Evolutionary conservation across 2,888 invertebrate genomes (phyloP), one percentile per base, ranked within the genome.

Genomic region (Epirrhoe alternata): DNA sequence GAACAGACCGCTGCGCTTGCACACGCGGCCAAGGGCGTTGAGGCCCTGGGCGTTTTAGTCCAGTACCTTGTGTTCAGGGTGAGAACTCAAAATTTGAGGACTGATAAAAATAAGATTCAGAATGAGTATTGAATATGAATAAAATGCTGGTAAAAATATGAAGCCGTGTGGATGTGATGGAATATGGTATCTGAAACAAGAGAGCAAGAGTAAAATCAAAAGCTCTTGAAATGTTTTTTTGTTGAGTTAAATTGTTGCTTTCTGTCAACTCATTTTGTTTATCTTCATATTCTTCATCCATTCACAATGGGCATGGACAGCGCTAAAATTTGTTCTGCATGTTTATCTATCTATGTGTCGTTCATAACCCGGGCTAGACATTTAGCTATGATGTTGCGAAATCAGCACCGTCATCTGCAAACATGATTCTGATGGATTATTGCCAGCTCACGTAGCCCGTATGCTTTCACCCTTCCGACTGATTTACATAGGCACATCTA

Each of bases 1-100:
- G 88, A 89, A 66, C 90, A 92, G 73, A 79, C 86, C 7, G 83
- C 81, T 10, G 89, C 93, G 55, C 86, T 94, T 24, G 91, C 94
- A 69, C 94, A 94, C 73, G 92, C 94, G 57, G 90, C 96, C 55
- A 95, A 95, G 77, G 96, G 97, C 64, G 95, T 97, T 61, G 97
- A 98, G 87, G 98, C 97, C 50, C 94, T 98, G 79, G 96, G 97
- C 69, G 95, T 97, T 73, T 95, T 98, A 72, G 95, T 98, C 75
- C 97, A 97, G 87, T 97, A 98, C 90, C 94, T 98, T 84, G 96
- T 97, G 78, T 95, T 95, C 86, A 95, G 95, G 86, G 96, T 96
- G 87, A 95, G 95, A 94, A 33, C 7, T 33, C 33, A 33, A 33
- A 33, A 33, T 3, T 24, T 24, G 24, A 24, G 24, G 3, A 24